These are phyloP conservation scores for Calliopum simillimum DNA, from an alignment of 2,888 invertebrate species.

Conservation along the genomic window DNA sequence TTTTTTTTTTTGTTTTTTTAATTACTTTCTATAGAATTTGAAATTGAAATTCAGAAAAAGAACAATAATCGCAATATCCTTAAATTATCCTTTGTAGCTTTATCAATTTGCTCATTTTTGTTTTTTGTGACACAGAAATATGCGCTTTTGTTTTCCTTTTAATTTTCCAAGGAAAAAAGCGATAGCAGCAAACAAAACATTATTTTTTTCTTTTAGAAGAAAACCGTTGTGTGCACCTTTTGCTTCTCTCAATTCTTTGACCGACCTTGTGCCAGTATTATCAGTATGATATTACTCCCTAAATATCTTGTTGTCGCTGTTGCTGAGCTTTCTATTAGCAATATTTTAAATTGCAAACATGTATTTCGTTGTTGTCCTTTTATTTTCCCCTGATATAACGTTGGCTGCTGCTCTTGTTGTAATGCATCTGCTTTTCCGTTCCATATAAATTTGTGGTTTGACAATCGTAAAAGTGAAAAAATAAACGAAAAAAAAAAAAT, in stretches of 20 bases:
- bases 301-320: conserved; percentile 4
- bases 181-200: conserved; percentile 22
- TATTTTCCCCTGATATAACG: background rate
- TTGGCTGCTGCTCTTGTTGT: conserved; percentile 14
- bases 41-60: background rate
- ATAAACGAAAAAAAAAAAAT: no score
- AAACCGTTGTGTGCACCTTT: no score
- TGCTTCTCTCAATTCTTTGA: background rate
- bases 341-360: conserved; percentile 23
- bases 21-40: no score
- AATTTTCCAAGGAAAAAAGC: background rate
- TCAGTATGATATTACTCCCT: background rate
- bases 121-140: background rate
- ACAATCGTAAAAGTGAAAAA: conserved; percentile 21
- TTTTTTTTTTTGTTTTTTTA: no score
- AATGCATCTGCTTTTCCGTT: conserved; percentile 25
- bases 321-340: conserved; percentile 14
- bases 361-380: conserved; percentile 8
- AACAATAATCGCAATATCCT: conserved; percentile 7
- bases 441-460: conserved; percentile 30
- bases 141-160: background rate
- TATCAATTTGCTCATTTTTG: conserved; percentile 2
- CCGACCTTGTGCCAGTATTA: conserved; percentile 15
- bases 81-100: background rate
- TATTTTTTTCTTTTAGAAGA: no score